phyloP scores from a whole-genome alignment of 2,797 vertebrate genomes.

The Bucorvus abyssinicus region DNA sequence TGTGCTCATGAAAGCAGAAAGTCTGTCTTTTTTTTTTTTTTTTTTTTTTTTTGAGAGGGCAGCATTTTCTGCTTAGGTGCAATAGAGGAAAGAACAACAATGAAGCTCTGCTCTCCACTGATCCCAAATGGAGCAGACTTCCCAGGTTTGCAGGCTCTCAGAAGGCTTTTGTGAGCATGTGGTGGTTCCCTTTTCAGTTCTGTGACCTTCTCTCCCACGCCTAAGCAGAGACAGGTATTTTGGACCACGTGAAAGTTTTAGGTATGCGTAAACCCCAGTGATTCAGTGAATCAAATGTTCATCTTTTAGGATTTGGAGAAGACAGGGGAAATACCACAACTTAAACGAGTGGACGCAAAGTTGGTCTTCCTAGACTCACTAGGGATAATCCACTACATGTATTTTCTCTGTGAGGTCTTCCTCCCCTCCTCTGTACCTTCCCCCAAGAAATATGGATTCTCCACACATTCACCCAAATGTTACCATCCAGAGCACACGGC shows the following conservation, averaged over 20 bases:
- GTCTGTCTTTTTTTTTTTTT: background rate
- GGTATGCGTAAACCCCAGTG: background rate
- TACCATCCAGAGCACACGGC: background rate
- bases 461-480: background rate
- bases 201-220: background rate
- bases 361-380: background rate
- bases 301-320: background rate
- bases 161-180: background rate
- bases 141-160: background rate
- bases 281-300: background rate
- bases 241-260: background rate
- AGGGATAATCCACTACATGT: background rate
- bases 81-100: background rate
- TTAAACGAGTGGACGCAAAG: background rate
- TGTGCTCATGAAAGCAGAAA: background rate
- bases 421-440: background rate
- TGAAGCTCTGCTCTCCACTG: background rate
- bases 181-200: background rate
- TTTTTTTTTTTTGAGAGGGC: background rate
- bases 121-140: background rate
- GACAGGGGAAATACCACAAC: background rate
- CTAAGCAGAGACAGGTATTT: background rate
- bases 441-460: background rate
- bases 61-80: background rate
- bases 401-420: background rate